Conservation (phyloP, 1,140 invertebrate genomes). For the Orius laevigatus region DNA sequence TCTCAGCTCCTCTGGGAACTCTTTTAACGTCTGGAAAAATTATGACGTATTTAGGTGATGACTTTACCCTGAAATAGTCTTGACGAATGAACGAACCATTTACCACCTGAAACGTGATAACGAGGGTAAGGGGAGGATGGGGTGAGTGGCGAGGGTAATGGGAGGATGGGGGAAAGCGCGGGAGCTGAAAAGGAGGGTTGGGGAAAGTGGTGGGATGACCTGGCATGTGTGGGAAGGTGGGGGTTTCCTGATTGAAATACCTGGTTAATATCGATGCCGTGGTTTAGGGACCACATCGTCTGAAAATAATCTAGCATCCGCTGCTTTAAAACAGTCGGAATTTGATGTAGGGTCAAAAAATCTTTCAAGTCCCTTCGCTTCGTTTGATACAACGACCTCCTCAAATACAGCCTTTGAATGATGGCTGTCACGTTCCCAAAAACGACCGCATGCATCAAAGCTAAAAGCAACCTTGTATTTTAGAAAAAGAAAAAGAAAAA, state of each 20-base stretch:
- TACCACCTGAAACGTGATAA: no score
- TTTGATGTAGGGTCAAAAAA: conserved; percentile 89
- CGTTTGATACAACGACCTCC: conserved; percentile 88
- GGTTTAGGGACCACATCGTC: conserved; percentile 96
- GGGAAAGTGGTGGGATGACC: no score
- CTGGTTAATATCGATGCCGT: conserved; percentile 96
- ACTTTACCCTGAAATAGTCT: no score
- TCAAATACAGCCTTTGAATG: conserved; percentile 95
- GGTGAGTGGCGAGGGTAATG: no score
- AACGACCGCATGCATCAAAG: conserved; percentile 95
- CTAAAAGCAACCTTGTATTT: conserved; percentile 30
- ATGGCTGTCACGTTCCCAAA: conserved; percentile 99
- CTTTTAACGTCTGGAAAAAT: conserved; percentile 64
- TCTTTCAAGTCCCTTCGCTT: conserved; percentile 94
- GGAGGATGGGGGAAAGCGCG: no score
- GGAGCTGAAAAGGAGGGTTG: no score
- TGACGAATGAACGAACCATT: no score
- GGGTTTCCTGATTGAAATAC: no score
- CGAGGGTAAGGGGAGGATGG: no score
- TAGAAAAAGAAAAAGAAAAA: conserved; percentile 16
- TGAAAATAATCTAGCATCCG: conserved; percentile 98
- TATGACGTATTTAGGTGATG: no score
- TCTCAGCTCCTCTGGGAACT: conserved; percentile 88
- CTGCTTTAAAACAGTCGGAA: conserved; percentile 88
- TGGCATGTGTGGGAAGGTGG: no score